A percentile compares a stretch with the other conserved stretches of the same genome.
Evolutionary conservation across 2,888 invertebrate genomes (phyloP).

Genomic region (Malthinus seriepunctatus): DNA sequence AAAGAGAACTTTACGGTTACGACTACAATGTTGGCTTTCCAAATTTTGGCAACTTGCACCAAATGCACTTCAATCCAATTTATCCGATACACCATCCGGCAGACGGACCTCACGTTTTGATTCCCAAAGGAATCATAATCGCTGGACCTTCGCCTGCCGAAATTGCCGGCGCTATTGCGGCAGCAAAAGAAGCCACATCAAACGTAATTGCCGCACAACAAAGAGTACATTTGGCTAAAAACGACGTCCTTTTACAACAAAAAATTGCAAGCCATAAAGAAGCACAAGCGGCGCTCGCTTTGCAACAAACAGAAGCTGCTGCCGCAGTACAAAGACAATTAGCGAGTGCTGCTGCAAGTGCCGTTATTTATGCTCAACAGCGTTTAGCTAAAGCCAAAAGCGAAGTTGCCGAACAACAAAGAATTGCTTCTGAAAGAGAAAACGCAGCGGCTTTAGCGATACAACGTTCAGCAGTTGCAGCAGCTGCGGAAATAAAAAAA

Average conservation of each 20-base stretch:
- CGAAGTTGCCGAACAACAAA: slow-evolving; percentile 71
- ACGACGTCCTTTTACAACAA: slow-evolving; percentile 72
- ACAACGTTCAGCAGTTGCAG: slow-evolving; percentile 69
- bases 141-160: slow-evolving; percentile 61
- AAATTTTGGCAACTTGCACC: background rate
- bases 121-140: background rate
- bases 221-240: slow-evolving; percentile 73
- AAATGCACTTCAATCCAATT: background rate
- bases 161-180: slow-evolving; percentile 71
- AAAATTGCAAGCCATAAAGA: slow-evolving; percentile 75
- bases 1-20: background rate
- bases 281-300: slow-evolving; percentile 64
- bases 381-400: slow-evolving; percentile 71
- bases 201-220: slow-evolving; percentile 74
- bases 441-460: slow-evolving; percentile 74
- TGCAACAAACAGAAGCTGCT: slow-evolving; percentile 63
- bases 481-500: slow-evolving; percentile 71
- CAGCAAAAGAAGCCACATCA: slow-evolving; percentile 73
- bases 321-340: slow-evolving; percentile 69
- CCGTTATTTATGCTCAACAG: slow-evolving; percentile 70
- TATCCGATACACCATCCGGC: background rate
- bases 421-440: slow-evolving; percentile 72
- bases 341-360: slow-evolving; percentile 67
- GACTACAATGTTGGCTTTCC: background rate
- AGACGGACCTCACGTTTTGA: background rate